A percentile compares a stretch with the other conserved stretches of the same genome.
These are phyloP conservation scores for Panurus biarmicus DNA, from an alignment of 2,113 vertebrate genomes.

Conservation along the genomic window DNA sequence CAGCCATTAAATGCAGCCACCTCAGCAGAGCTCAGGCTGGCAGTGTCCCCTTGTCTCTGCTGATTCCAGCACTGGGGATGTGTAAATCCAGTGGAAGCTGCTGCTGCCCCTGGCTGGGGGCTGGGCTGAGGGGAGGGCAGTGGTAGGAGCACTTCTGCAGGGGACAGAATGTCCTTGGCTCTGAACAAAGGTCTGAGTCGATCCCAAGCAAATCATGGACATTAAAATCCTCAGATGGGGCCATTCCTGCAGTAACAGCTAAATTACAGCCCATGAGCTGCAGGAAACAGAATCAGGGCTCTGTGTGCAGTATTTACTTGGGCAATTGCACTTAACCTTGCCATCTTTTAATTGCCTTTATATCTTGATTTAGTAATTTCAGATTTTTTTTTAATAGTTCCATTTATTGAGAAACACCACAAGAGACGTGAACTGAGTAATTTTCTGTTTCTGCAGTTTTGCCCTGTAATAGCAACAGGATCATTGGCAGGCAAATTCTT, in stretches of 20 bases:
- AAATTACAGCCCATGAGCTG: neutral
- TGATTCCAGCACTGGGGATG: neutral
- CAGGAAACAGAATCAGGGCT: neutral
- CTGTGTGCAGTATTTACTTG: neutral
- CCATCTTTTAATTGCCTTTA: slow-evolving; percentile 12
- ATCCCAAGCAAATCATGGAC: neutral
- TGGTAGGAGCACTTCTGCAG: neutral
- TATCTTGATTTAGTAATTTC: neutral
- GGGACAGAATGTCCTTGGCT: neutral
- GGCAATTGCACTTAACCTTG: slow-evolving; percentile 29
- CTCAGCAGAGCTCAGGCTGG: neutral
- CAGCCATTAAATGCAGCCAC: accelerated
- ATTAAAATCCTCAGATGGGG: neutral
- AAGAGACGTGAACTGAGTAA: neutral
- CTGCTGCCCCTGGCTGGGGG: neutral
- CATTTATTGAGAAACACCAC: neutral
- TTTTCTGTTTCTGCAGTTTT: neutral
- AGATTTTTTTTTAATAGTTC: neutral
- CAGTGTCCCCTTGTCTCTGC: neutral
- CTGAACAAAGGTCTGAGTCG: neutral
- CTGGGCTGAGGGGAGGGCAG: neutral
- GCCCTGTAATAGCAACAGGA: neutral
- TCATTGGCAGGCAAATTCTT: neutral
- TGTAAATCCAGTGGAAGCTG: neutral
- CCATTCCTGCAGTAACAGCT: neutral